Evolutionary conservation across 2,888 invertebrate species (phyloP), one percentile per base, ranked within the genome.

Genomic region (Sarcophaga variegata): DNA sequence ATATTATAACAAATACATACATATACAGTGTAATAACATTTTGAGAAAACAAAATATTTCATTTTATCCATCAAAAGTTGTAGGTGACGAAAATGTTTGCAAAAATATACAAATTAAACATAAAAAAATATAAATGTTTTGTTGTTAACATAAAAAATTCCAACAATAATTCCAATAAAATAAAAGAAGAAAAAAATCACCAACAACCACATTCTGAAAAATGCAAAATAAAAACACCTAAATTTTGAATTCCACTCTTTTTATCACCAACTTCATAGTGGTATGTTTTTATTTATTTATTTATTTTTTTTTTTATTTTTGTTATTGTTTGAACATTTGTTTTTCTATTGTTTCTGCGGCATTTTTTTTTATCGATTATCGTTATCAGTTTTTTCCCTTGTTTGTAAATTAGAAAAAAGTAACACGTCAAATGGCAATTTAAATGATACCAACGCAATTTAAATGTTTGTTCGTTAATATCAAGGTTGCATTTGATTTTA

Each of bases 401-500:
- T 66, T 66, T 47, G 17, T 54, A 14, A 64, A 82, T 82, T 82
- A 71, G 82, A 82, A 77, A 82, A 82, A 82, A 76, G 70, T 82
- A 71, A 77, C 82, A 76, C 82, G 76, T 54, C 76, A 66, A 25
- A 59, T 77, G 76, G 64, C 70, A 77, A 82, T 77, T 76, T 71
- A 82, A 82, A 82, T 77, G 76, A 82, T 71, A 64, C 71, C 76
- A 82, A 82, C 76, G 71, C 71, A 82, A 82, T 82, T 63, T 71
- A 76, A 82, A 82, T 82, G 71, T 71, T 64, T 66, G 76, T 82
- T 71, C 76, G 76, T 82, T 77, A 71, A 82, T 64, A 82, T 82
- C 82, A 82, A 82, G 82, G 82, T 82, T 77, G 71, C 63, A 76
- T 82, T 82, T 81, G 37, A 64, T 76, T 76, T 76, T 27, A 54